Conservation (phyloP, 1,140 invertebrate species). For the Octopus sinensis region DNA sequence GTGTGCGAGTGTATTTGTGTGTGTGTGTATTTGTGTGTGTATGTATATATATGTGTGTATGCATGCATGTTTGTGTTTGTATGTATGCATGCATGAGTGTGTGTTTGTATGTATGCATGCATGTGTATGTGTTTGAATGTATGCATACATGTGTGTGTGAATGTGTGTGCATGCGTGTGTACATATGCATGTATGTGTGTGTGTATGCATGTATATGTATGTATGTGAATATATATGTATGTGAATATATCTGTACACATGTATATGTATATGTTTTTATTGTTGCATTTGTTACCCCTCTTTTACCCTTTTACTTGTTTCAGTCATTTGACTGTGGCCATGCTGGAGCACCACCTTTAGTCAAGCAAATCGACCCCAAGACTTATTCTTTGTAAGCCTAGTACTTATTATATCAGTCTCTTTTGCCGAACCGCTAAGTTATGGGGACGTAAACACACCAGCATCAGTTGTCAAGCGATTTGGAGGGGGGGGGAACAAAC, state of each 20-base stretch:
- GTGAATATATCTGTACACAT: background rate
- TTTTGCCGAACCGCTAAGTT: too few species aligned
- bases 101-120: background rate
- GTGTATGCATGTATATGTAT: background rate
- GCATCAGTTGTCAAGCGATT: too few species aligned
- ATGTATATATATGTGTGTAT: background rate
- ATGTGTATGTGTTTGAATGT: background rate
- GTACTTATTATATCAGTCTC: too few species aligned
- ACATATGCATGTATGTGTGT: background rate
- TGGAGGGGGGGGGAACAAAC: too few species aligned
- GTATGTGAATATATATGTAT: background rate
- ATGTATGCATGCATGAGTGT: background rate
- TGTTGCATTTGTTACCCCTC: background rate
- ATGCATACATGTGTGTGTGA: background rate
- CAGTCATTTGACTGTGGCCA: too few species aligned
- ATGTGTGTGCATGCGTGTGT: too few species aligned
- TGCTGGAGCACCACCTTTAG: too few species aligned
- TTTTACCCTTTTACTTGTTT: background rate
- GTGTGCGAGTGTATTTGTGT: background rate
- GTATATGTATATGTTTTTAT: background rate
- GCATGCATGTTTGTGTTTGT: background rate
- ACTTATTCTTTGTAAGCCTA: too few species aligned
- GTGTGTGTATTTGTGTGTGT: background rate
- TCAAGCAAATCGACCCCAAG: too few species aligned
- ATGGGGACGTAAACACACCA: too few species aligned